Evolutionary conservation across 2,888 invertebrate species (phyloP), one percentile per base, ranked within the genome.

Genomic region (Microctonus aethiopoides): DNA sequence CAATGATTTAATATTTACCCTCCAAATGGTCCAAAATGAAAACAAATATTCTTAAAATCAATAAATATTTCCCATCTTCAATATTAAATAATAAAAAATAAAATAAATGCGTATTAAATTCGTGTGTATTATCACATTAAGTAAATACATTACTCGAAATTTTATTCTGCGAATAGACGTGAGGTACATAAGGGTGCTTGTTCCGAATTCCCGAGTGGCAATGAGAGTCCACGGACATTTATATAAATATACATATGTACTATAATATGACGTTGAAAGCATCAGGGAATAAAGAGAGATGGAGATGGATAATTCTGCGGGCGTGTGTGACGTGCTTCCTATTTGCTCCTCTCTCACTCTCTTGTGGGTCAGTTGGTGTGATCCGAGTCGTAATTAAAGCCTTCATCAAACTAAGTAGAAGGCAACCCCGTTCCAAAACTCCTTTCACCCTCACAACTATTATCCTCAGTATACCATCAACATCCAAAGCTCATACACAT

Each of bases 401-500:
- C 72, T 73, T 75, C 75, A 74, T 74, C 72, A 73, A 66, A 70
- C 74, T 73, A 74, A 72, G 74, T 74, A 71, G 69, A 66, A 68
- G 32, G 62, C 39, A 26, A 51, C 34, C 41, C 51, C 46, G 32
- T 46, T 24, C 29, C 57, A 67, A 66, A 61, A 13, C 41, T 46
- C 29, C 24, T 13, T 29, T 32, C 51, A 29, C 32, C 52, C 39
- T 36, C 39, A 52, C 34, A 26, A 39, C 34, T 24, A 26, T 16
- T 20, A 46, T 46, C 16, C 13, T 39, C 39, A 39, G 39, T n/a
- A 39, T n/a, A 39, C 39, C n/a, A 39, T n/a, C 39, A 39, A n/a
- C 39, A 39, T 39, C n/a, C 39, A 39, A 2, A 13, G 39, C 1
- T 3, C n/a, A 39, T 3, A n/a, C n/a, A n/a, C n/a, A n/a, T n/a